Evolutionary conservation across 2,113 vertebrate species (phyloP), one percentile per base, ranked within the genome.

Genomic region (Myotis lucifugus): DNA sequence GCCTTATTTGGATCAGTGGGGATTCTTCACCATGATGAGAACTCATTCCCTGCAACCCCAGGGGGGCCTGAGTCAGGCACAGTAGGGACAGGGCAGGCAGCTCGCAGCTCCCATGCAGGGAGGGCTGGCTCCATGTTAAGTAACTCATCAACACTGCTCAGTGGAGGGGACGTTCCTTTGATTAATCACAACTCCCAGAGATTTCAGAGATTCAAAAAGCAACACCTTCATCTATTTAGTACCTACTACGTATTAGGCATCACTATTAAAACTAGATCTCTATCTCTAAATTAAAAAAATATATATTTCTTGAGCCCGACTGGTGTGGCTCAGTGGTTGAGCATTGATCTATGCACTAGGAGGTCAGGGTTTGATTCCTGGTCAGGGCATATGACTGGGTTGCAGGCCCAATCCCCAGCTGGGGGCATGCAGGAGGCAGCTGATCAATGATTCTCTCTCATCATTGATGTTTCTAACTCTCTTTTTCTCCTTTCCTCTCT

Each of bases 71-170:
- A 85, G 89, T 69, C 81, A 88, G 92, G 72, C 72, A 78, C 61
- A 46, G 67, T 29, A 72, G 88, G 90, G 42, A n/a, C 9, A 78
- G 42, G 76, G 37, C 25, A 6, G 48, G 50, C 19, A 87, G 92
- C 19, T 77, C 77, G 37, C 25, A 89, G 92, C 23, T 77, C 77
- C 34, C 46, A 12, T 17, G 23, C 87, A 92, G 87, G 54, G 70
- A 95, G 92, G 87, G 82, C 67, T 96, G 84, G 82, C 61, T 96
- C 87, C 42, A 50, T 69, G 78, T 86, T 89, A 95, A 96, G 42
- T 74, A 90, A 59, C 52, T 97, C 95, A 96, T 96, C 96, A 95
- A 82, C 87, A 54, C 73, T 64, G 74, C 85, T 88, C 85, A 90
- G 59, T 87, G 61, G 61, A 97, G n/a, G 52, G 64, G 66, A 81